Evolutionary conservation across 2,797 vertebrate species (phyloP).

Genomic region (Amniataba percoides): DNA sequence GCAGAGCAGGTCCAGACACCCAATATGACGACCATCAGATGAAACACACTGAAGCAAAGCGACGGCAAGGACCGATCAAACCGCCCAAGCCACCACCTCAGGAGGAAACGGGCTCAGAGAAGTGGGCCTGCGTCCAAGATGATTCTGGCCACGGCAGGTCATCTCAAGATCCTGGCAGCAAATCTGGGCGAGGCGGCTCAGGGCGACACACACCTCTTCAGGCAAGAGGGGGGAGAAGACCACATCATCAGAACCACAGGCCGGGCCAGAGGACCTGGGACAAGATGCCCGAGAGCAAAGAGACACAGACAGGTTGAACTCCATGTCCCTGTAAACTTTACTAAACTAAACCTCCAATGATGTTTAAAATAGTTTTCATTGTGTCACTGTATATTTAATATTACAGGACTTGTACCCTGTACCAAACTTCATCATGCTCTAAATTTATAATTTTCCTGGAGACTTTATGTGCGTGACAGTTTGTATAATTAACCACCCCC

Average conservation of each 20-base stretch:
- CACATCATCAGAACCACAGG: slow-evolving; percentile 82
- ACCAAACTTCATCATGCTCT: background rate
- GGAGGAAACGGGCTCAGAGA: slow-evolving; percentile 60
- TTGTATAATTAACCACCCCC: background rate
- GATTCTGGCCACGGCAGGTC: slow-evolving; percentile 9
- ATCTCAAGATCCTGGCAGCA: slow-evolving; percentile 60
- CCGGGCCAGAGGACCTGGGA: slow-evolving; percentile 85
- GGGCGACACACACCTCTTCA: slow-evolving; percentile 81
- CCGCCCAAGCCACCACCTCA: slow-evolving; percentile 71
- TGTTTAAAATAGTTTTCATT: background rate
- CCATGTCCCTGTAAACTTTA: background rate
- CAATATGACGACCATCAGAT: slow-evolving; percentile 49
- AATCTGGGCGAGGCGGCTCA: slow-evolving; percentile 75
- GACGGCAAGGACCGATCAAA: slow-evolving; percentile 83
- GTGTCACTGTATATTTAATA: background rate
- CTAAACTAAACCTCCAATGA: background rate
- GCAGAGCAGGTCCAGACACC: slow-evolving; percentile 52
- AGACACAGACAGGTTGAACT: slow-evolving; percentile 94
- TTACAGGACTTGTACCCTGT: background rate
- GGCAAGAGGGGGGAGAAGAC: slow-evolving; percentile 82
- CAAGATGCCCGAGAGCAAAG: slow-evolving; percentile 92
- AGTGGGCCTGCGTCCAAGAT: slow-evolving; percentile 30
- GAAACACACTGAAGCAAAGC: slow-evolving; percentile 61
- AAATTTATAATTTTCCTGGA: background rate
- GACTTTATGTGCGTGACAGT: too few species aligned